These are phyloP conservation scores for Argopecten irradians DNA, from an alignment of 1,140 invertebrate species.

Conservation along the genomic window DNA sequence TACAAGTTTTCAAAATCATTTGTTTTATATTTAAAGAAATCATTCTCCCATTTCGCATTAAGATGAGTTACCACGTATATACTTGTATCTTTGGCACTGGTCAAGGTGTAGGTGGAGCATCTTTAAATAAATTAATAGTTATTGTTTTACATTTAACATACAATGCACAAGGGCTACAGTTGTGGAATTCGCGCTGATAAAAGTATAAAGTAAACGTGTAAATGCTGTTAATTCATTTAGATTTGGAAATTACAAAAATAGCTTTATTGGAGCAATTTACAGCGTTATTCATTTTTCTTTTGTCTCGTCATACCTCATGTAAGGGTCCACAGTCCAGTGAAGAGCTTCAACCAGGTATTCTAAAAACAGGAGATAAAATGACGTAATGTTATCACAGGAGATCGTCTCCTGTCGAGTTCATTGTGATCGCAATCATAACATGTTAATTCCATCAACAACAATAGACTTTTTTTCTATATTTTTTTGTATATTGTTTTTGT, in stretches of 20 bases:
- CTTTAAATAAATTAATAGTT: not conserved
- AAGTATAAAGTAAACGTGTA: not conserved
- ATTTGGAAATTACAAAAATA: not conserved
- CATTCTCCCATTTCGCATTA: not conserved
- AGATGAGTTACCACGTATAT: not conserved
- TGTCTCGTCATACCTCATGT: constrained; percentile 21
- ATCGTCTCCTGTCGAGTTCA: too few species aligned
- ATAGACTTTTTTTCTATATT: too few species aligned
- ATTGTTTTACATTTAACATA: not conserved
- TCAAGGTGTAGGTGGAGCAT: too few species aligned
- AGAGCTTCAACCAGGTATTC: not conserved
- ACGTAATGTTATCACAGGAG: too few species aligned
- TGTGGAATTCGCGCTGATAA: not conserved
- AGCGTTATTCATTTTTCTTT: too few species aligned
- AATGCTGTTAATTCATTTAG: not conserved
- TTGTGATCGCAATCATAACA: too few species aligned
- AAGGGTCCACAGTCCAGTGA: not conserved
- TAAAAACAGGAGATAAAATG: not conserved
- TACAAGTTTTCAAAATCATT: too few species aligned
- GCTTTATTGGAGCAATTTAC: not conserved
- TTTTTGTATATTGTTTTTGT: too few species aligned
- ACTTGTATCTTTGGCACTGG: too few species aligned
- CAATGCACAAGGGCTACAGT: not conserved
- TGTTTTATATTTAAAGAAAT: too few species aligned
- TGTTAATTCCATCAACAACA: too few species aligned